Evolutionary conservation across 2,113 vertebrate genomes (phyloP).

Genomic region (Percopsis transmontana): DNA sequence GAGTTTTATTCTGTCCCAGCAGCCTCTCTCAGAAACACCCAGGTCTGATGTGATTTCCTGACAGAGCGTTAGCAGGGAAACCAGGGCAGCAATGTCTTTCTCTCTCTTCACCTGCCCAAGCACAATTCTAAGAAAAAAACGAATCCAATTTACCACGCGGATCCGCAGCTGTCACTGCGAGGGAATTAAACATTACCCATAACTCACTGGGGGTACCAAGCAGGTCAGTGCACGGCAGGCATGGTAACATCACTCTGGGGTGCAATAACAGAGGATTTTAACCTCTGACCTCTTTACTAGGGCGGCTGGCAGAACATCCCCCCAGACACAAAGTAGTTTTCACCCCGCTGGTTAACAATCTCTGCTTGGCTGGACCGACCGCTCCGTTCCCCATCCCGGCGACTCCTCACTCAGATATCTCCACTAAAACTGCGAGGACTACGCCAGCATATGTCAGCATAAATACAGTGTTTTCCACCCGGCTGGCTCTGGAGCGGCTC

Average conservation of each 20-base stretch:
- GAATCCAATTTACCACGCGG: slow-evolving; percentile 70
- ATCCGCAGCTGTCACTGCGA: slow-evolving; percentile 69
- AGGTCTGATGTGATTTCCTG: slow-evolving; percentile 65
- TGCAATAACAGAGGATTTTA: slow-evolving; percentile 75
- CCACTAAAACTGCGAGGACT: slow-evolving; percentile 44
- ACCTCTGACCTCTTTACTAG: slow-evolving; percentile 64
- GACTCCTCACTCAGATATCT: slow-evolving; percentile 24
- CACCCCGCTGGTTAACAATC: slow-evolving; percentile 51
- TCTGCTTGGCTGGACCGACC: slow-evolving; percentile 24
- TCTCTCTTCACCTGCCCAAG: slow-evolving; percentile 55
- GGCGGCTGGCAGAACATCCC: slow-evolving; percentile 47
- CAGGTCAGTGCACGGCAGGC: slow-evolving; percentile 64
- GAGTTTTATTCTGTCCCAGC: slow-evolving; percentile 37
- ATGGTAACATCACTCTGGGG: slow-evolving; percentile 71
- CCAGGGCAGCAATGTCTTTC: slow-evolving; percentile 29
- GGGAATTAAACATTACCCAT: slow-evolving; percentile 77
- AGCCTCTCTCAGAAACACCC: slow-evolving; percentile 48
- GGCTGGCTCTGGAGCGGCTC: slow-evolving; percentile 43
- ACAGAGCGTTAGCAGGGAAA: slow-evolving; percentile 53
- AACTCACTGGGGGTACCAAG: slow-evolving; percentile 67
- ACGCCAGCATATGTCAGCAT: slow-evolving; percentile 48
- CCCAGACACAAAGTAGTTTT: slow-evolving; percentile 33
- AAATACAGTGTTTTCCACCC: slow-evolving; percentile 62
- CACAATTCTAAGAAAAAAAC: slow-evolving; percentile 35
- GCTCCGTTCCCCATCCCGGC: slow-evolving; percentile 31